Evolutionary conservation across 2,113 vertebrate genomes (phyloP).

Genomic region (Rousettus leschenaultii): DNA sequence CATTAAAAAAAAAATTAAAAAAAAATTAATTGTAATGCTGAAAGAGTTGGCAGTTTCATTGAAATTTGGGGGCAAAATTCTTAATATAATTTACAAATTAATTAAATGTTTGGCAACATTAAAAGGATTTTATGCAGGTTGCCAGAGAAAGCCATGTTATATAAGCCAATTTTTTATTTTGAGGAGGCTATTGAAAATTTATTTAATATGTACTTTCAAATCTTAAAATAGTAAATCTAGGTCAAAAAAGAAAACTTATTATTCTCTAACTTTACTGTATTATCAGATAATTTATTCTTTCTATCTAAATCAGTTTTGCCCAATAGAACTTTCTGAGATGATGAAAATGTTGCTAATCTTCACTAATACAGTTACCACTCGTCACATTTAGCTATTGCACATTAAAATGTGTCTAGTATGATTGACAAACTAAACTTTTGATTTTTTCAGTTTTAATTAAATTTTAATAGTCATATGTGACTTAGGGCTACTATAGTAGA

Average conservation of each 20-base stretch:
- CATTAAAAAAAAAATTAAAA: neutral
- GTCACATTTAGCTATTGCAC: neutral
- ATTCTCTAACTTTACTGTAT: neutral
- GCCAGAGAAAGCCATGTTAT: neutral
- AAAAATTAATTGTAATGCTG: neutral
- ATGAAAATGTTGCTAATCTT: neutral
- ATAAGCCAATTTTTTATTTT: constrained; percentile 1
- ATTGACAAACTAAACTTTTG: neutral
- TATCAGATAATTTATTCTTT: neutral
- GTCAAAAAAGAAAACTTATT: neutral
- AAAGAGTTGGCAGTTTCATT: neutral
- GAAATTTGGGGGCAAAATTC: neutral
- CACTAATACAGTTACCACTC: no score
- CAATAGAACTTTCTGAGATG: neutral
- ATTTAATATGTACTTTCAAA: neutral
- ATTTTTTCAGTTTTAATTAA: neutral
- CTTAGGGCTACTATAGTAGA: neutral
- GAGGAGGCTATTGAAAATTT: neutral
- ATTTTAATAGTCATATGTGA: neutral
- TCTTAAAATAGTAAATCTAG: neutral
- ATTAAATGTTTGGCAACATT: neutral
- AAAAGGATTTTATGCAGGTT: neutral
- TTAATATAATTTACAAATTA: constrained; percentile 37
- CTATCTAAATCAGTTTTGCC: neutral
- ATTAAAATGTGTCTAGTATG: neutral